Evolutionary conservation across 2,113 vertebrate species (phyloP), one percentile per base, ranked within the genome.

Genomic region (Mustela lutreola): DNA sequence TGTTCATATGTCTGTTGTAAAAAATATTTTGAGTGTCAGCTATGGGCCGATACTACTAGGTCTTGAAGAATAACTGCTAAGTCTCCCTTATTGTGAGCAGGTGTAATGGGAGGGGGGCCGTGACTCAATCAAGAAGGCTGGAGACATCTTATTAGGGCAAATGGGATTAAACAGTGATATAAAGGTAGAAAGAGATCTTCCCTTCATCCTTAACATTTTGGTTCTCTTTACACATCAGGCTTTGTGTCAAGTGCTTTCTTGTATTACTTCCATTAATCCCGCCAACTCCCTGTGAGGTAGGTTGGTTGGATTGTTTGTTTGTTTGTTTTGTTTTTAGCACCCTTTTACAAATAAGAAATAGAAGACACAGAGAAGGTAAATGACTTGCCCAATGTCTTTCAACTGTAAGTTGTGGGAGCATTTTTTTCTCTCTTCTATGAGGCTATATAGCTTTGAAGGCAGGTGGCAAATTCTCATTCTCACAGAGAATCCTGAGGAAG

Each of bases 61-160:
- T 33, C 22, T 36, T 42, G 36, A 7, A 28, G 82, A 82, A 26
- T 81, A 84, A 36, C 58, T 56, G 22, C 22, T 53, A 67, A 60
- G 14, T 83, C 78, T 9, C 24, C 4, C 2, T 53, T 45, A 22
- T 50, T 24, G 11, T 24, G 5, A 58, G 5, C 11, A 1, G 31
- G 3, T 11, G 0, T n/a, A 9, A 79, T 26, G 36, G 42, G 3
- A 15, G 11, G 2, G 10, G 14, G 5, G 7, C 1, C 10, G 2
- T 78, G 39, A 15, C 19, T 18, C 26, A 62, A 3, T 22, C 33
- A 58, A 21, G 26, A 60, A 82, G 19, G 2, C 16, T 24, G 65
- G 81, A 50, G 31, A 4, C 22, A 26, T 58, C 24, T 26, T 82
- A 31, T 18, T 70, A 28, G 50, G 28, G 7, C 26, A 11, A 4